Evolutionary conservation across 2,888 invertebrate species (phyloP).

Genomic region (Therioaphis trifolii): DNA sequence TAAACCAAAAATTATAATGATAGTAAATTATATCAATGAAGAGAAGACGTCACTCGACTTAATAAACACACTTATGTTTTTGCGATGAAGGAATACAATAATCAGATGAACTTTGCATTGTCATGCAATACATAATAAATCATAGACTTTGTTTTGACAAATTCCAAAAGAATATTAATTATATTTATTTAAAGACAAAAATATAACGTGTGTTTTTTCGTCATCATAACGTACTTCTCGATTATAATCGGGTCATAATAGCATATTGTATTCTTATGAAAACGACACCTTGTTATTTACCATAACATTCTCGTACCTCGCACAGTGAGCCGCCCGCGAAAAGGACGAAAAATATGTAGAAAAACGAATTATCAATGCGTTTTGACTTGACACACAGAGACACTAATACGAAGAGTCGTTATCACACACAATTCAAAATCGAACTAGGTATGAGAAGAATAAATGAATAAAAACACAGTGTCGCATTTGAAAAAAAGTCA

Average conservation of each 20-base stretch:
- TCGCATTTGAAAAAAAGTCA: background rate
- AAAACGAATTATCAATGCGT: background rate
- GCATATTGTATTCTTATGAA: background rate
- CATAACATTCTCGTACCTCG: slow-evolving; percentile 38
- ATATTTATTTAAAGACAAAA: background rate
- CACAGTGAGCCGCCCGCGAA: background rate
- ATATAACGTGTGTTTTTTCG: slow-evolving; percentile 3
- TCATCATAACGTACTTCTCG: background rate
- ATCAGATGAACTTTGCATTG: background rate
- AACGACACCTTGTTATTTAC: slow-evolving; percentile 37
- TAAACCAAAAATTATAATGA: background rate
- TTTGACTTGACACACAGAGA: background rate
- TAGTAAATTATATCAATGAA: background rate
- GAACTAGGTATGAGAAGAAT: background rate
- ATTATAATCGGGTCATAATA: background rate
- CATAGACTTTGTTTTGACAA: background rate
- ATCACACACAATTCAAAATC: background rate
- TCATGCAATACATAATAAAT: background rate
- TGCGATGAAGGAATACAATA: background rate
- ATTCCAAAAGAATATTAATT: background rate
- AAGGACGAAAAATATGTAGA: background rate
- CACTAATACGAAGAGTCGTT: background rate
- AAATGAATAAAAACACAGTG: background rate
- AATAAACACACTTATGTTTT: slow-evolving; percentile 6
- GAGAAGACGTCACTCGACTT: background rate